Evolutionary conservation across 2,113 vertebrate genomes (phyloP).

Genomic region (Myotis lucifugus): DNA sequence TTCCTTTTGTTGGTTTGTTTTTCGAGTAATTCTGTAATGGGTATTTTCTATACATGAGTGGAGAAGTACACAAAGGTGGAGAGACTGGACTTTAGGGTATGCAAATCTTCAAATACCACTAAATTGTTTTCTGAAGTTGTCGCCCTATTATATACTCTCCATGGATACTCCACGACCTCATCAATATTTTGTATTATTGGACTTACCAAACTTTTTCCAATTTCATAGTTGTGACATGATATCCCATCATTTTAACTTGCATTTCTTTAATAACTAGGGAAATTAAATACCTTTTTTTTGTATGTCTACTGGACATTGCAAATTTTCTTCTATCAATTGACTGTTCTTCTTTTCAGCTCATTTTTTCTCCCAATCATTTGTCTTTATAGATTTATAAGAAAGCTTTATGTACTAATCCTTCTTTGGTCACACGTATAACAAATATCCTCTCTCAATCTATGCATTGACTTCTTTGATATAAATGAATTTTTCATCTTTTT

Average conservation of each 20-base stretch:
- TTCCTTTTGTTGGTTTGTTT: background rate
- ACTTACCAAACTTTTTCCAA: background rate
- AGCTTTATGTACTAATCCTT: background rate
- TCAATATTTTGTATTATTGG: background rate
- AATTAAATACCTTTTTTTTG: background rate
- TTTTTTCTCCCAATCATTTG: background rate
- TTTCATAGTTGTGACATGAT: background rate
- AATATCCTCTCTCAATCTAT: background rate
- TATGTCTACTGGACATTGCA: background rate
- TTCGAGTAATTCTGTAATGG: background rate
- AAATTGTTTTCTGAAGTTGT: background rate
- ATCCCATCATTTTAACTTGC: background rate
- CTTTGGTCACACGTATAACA: background rate
- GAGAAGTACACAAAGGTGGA: background rate
- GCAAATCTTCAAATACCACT: background rate
- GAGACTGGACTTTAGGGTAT: background rate
- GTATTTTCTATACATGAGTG: background rate
- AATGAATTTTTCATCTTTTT: background rate
- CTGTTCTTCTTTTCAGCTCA: background rate
- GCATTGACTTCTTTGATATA: background rate
- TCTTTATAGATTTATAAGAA: slow-evolving; percentile 25
- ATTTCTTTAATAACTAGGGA: background rate
- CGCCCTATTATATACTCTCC: background rate
- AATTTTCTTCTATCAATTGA: background rate
- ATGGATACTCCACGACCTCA: background rate